A percentile compares a stretch with the other conserved stretches of the same genome.
These are phyloP conservation scores for Electrona antarctica DNA, from an alignment of 2,113 vertebrate genomes.

Conservation along the genomic window DNA sequence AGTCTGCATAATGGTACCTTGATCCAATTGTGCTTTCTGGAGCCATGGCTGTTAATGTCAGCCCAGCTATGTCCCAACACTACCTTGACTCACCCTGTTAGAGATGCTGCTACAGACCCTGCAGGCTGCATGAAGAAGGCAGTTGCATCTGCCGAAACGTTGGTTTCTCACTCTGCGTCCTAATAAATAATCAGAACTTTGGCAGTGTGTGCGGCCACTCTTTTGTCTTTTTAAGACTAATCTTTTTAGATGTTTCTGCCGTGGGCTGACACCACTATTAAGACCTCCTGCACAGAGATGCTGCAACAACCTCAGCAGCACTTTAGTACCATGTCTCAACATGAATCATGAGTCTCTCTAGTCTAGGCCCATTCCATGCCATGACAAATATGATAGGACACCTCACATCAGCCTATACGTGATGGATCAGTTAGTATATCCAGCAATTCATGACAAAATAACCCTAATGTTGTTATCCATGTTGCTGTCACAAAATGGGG, in stretches of 20 bases:
- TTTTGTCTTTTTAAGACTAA: too few species aligned
- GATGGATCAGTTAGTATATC: background rate
- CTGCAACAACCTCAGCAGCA: slow-evolving; percentile 44
- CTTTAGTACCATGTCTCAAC: slow-evolving; percentile 21
- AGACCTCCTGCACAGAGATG: too few species aligned
- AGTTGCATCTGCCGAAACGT: too few species aligned
- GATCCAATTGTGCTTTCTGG: slow-evolving; percentile 58
- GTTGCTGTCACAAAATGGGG: too few species aligned
- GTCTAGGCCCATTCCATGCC: slow-evolving; percentile 4
- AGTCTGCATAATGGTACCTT: slow-evolving; percentile 51
- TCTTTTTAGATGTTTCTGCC: too few species aligned
- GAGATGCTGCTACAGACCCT: too few species aligned
- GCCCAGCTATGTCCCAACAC: slow-evolving; percentile 28
- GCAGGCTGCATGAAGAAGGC: too few species aligned
- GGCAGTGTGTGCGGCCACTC: too few species aligned
- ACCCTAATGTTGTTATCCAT: too few species aligned
- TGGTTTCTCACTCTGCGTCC: too few species aligned
- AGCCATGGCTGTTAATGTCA: slow-evolving; percentile 48
- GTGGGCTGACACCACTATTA: too few species aligned
- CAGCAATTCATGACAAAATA: slow-evolving; percentile 20
- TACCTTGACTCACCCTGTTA: slow-evolving; percentile 22
- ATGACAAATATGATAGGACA: slow-evolving; percentile 23
- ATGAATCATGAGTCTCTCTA: slow-evolving; percentile 16
- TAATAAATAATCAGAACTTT: too few species aligned
- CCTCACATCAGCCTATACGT: slow-evolving; percentile 7